These are phyloP conservation scores for Drosophila repleta DNA, from an alignment of 1,140 invertebrate genomes.

Conservation along the genomic window DNA sequence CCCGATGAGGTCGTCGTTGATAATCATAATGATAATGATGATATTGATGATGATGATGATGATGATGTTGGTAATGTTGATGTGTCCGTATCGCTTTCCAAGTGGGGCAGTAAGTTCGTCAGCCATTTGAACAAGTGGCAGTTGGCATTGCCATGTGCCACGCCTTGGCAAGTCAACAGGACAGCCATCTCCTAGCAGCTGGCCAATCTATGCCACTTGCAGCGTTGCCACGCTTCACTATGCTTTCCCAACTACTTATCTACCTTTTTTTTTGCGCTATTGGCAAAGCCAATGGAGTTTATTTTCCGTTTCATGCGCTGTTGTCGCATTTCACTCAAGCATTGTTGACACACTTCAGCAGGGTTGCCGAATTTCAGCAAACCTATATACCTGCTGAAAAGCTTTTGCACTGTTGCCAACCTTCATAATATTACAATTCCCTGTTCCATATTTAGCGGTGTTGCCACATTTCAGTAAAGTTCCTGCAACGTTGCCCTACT, in stretches of 20 bases:
- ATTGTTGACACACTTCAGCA: too few species aligned
- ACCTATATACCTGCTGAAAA: too few species aligned
- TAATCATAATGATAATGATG: conserved; percentile 15
- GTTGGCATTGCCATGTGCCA: conserved; percentile 20
- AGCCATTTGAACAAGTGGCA: conserved; percentile 21
- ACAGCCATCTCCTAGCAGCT: not conserved
- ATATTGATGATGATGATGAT: not conserved
- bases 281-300: too few species aligned
- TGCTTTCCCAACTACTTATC: not conserved
- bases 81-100: not conserved
- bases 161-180: not conserved
- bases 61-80: not conserved
- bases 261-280: too few species aligned
- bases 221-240: conserved; percentile 20
- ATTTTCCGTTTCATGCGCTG: not conserved
- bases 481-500: too few species aligned
- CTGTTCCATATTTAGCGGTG: too few species aligned
- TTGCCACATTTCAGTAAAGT: not conserved
- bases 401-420: too few species aligned
- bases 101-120: conserved; percentile 20
- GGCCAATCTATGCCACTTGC: conserved; percentile 10
- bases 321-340: conserved; percentile 2
- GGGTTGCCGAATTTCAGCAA: too few species aligned
- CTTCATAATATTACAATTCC: too few species aligned
- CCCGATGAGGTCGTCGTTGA: conserved; percentile 2